Conservation (phyloP, 37 sponge, comb jelly and placozoan species). For the Halisarca cf. caerulea region DNA sequence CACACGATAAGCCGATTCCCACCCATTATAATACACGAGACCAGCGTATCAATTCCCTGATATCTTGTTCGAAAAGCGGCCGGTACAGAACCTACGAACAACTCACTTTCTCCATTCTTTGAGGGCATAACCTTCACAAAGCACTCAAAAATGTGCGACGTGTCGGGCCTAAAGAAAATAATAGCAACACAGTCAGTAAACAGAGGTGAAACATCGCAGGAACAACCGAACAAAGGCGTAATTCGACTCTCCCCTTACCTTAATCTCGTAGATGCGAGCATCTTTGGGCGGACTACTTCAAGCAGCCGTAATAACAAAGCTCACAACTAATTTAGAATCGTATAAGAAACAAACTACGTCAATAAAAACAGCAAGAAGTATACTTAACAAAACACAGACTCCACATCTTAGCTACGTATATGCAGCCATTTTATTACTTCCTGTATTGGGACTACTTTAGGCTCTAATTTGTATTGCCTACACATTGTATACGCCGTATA, state of each 20-base stretch:
- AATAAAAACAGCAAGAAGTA: no score
- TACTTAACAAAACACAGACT: no score
- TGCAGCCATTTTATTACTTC: no score
- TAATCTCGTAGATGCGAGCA: constrained; percentile 11
- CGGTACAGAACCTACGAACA: neutral
- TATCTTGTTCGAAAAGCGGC: neutral
- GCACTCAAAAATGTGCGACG: constrained; percentile 58
- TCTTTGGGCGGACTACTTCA: neutral
- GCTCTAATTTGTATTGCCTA: no score
- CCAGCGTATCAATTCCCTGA: no score
- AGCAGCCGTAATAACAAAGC: no score
- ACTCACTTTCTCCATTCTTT: constrained; percentile 53
- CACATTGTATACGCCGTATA: no score
- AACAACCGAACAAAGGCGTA: neutral
- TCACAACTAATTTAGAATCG: no score
- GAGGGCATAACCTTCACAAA: constrained; percentile 52
- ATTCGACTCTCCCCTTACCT: neutral
- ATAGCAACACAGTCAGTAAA: neutral
- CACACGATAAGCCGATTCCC: neutral
- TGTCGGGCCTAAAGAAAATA: constrained; percentile 21
- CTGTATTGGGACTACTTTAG: no score
- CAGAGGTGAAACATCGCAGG: neutral
- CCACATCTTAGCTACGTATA: no score
- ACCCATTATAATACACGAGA: neutral
- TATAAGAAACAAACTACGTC: no score